These are phyloP conservation scores for Tyrannus savana DNA, from an alignment of 2,113 vertebrate genomes.

Conservation along the genomic window DNA sequence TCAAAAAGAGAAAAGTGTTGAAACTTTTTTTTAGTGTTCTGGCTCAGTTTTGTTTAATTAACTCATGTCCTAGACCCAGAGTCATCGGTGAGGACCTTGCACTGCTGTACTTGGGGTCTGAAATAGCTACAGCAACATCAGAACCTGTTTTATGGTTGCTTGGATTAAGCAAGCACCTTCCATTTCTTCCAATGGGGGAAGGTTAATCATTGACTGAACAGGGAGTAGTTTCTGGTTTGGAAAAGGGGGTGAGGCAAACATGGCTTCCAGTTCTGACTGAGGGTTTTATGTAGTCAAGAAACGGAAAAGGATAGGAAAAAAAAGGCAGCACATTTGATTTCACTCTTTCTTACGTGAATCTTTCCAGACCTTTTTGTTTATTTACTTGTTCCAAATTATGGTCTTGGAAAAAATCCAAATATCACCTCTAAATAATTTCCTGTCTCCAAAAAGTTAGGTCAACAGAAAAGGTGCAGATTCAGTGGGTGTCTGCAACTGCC, in stretches of 20 bases:
- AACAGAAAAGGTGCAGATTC: neutral
- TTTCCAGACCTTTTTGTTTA: neutral
- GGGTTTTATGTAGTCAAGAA: neutral
- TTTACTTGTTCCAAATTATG: neutral
- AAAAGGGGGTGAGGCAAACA: neutral
- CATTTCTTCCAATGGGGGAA: neutral
- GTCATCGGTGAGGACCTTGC: neutral
- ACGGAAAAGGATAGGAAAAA: neutral
- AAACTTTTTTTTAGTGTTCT: neutral
- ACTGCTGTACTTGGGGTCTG: neutral
- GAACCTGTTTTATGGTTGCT: neutral
- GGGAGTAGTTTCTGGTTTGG: neutral
- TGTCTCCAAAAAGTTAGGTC: neutral
- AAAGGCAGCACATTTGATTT: neutral
- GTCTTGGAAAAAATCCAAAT: neutral
- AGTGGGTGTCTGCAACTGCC: neutral
- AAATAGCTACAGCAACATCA: neutral
- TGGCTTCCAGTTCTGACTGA: neutral
- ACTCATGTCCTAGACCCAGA: neutral
- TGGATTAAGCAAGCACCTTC: neutral
- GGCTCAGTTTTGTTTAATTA: neutral
- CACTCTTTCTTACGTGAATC: neutral
- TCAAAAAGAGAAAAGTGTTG: neutral
- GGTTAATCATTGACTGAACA: neutral
- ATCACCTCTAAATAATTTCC: neutral